These are phyloP conservation scores for Prunella fulvescens DNA, from an alignment of 2,113 vertebrate species.

Conservation along the genomic window DNA sequence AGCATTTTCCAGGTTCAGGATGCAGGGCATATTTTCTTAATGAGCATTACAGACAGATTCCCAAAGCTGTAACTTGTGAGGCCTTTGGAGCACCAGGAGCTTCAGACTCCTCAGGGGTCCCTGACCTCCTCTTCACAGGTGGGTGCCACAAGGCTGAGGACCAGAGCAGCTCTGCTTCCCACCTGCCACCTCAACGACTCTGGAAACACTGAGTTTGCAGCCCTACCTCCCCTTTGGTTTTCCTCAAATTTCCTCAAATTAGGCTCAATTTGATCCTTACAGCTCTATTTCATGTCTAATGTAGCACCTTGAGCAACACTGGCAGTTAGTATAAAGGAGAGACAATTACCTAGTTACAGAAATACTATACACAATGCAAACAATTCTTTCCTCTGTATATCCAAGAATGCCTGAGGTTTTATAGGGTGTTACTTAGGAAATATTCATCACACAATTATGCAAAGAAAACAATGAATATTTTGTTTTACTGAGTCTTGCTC, in stretches of 20 bases:
- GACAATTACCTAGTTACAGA: background rate
- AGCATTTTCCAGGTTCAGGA: background rate
- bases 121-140: background rate
- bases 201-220: background rate
- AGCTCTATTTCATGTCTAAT: background rate
- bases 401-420: background rate
- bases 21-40: background rate
- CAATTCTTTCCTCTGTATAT: background rate
- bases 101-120: background rate
- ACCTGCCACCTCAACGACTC: background rate
- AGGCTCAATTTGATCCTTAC: background rate
- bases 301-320: background rate
- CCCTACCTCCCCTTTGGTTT: background rate
- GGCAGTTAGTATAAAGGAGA: background rate
- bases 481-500: background rate
- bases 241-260: background rate
- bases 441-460: background rate
- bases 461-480: background rate
- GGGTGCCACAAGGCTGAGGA: background rate
- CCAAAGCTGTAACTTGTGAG: background rate
- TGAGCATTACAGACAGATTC: constrained; percentile 2
- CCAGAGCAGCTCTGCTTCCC: background rate
- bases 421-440: background rate
- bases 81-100: background rate
- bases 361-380: background rate